These are phyloP conservation scores for Heliconius ethilla DNA, from an alignment of 2,888 invertebrate species.

Conservation along the genomic window DNA sequence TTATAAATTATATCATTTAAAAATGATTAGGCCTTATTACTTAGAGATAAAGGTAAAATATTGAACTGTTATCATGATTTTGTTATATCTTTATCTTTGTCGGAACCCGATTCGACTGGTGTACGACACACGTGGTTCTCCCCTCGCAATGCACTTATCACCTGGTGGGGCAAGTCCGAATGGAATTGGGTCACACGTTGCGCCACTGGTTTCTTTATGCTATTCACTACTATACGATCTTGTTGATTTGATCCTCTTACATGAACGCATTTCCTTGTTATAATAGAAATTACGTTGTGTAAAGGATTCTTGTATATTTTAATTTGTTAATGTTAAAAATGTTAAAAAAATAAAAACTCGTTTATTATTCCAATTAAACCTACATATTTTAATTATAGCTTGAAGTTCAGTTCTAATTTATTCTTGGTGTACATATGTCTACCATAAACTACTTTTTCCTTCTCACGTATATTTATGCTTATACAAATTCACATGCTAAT, in stretches of 20 bases:
- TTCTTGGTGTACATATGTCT: not conserved
- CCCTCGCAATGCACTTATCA: conserved; percentile 74
- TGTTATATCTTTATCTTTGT: conserved; percentile 45
- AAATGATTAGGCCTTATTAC: not conserved
- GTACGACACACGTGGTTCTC: conserved; percentile 65
- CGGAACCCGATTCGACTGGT: conserved; percentile 55
- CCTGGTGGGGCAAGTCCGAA: conserved; percentile 64
- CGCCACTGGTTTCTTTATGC: conserved; percentile 58
- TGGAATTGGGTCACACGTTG: conserved; percentile 79
- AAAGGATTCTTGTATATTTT: not conserved
- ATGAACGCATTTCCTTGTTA: conserved; percentile 24
- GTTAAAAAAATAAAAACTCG: not conserved
- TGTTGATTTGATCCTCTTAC: conserved; percentile 33
- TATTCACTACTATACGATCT: conserved; percentile 37
- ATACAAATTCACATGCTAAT: no score
- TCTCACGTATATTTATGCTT: not conserved
- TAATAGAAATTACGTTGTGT: conserved; percentile 7
- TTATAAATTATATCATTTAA: conserved; percentile 34
- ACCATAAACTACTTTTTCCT: not conserved
- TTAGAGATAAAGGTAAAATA: conserved; percentile 26
- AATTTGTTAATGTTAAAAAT: no score
- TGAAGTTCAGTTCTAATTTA: no score
- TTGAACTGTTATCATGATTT: conserved; percentile 10
- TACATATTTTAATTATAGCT: not conserved
- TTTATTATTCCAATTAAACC: not conserved